phyloP scores from a whole-genome alignment of 1,140 invertebrate species.

The Yoshiicerus persimilis region DNA sequence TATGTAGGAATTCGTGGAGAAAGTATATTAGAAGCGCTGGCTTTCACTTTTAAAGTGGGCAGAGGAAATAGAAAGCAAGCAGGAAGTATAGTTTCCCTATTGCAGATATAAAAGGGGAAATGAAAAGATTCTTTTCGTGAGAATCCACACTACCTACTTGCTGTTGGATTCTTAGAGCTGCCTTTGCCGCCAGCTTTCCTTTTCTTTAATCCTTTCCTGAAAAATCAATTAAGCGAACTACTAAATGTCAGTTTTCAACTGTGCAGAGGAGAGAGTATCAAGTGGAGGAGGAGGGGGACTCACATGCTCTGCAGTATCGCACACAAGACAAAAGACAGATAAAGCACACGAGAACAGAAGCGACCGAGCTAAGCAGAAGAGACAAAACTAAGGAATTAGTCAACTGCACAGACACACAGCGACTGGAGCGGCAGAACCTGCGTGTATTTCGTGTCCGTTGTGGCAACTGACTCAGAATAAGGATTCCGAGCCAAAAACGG shows the following conservation, averaged over 20 bases:
- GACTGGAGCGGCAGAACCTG: neutral
- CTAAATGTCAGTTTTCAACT: slow-evolving; percentile 28
- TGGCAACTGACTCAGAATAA: neutral
- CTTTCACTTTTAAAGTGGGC: too few relatives aligned
- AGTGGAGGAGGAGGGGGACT: neutral
- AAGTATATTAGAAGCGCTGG: neutral
- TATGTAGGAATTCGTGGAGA: neutral
- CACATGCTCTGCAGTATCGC: neutral
- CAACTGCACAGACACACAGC: neutral
- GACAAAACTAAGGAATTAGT: neutral
- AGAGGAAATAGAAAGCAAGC: neutral
- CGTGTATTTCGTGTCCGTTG: neutral
- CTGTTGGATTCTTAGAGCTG: neutral
- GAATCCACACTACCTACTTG: neutral
- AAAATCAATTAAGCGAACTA: slow-evolving; percentile 30
- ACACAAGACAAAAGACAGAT: neutral
- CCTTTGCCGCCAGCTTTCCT: neutral
- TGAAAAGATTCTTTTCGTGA: neutral
- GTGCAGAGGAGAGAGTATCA: neutral
- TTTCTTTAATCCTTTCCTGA: slow-evolving; percentile 27
- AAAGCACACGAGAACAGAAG: neutral
- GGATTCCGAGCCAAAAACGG: neutral
- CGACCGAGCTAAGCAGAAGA: neutral
- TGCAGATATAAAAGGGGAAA: too few relatives aligned
- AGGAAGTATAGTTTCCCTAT: neutral